These are phyloP conservation scores for Lochmaea crataegi DNA, from an alignment of 2,888 invertebrate species.

Conservation along the genomic window DNA sequence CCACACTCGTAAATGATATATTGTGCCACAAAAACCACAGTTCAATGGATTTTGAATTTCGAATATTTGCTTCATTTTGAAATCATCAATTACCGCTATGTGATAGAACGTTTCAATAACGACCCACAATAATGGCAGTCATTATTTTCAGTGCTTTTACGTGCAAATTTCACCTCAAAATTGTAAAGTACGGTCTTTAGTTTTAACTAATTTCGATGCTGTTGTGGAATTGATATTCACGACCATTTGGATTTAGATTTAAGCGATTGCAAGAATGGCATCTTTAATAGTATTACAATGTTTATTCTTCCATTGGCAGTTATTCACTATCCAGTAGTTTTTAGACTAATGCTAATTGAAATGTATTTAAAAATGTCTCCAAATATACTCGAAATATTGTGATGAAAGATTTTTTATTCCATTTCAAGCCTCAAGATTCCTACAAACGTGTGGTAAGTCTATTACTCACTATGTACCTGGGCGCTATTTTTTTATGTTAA, in stretches of 20 bases:
- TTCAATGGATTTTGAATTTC: slow-evolving; percentile 5
- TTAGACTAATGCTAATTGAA: too few species aligned
- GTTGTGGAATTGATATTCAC: slow-evolving; percentile 2
- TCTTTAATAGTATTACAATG: too few species aligned
- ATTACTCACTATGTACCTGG: too few species aligned
- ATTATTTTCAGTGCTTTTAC: slow-evolving; percentile 6
- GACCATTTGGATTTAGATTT: background rate
- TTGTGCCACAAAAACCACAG: slow-evolving; percentile 8
- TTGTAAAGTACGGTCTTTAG: background rate
- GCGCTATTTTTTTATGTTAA: too few species aligned
- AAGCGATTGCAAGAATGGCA: background rate
- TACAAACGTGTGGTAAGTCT: too few species aligned
- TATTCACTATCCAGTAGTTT: too few species aligned
- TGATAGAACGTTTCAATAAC: slow-evolving; percentile 8
- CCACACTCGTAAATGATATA: slow-evolving; percentile 1
- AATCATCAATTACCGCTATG: slow-evolving; percentile 8
- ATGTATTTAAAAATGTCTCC: too few species aligned
- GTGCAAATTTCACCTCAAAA: slow-evolving; percentile 8
- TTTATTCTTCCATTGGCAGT: too few species aligned
- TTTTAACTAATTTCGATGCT: background rate
- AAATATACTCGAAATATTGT: too few species aligned
- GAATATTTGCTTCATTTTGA: slow-evolving; percentile 9
- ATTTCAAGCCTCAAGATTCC: too few species aligned
- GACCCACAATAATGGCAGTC: slow-evolving; percentile 5
- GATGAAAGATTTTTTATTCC: too few species aligned